Base-by-base conservation (phyloP, 2,113 vertebrate species). In the Oreochromis niloticus region DNA sequence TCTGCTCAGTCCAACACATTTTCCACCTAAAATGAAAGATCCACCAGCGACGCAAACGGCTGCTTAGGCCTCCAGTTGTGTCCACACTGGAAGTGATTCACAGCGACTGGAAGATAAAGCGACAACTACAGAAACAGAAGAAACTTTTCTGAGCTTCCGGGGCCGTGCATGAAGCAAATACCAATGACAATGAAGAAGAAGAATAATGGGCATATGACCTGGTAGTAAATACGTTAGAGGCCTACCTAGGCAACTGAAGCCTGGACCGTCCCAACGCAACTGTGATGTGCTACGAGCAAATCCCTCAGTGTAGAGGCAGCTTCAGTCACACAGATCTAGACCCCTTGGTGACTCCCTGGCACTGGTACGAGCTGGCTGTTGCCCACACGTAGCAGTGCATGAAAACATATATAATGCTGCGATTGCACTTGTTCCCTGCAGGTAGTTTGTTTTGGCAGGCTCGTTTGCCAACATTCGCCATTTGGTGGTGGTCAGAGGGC, bases 141-240 rank as follows among this genome's bases (percentile, higher is more conserved):
- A 68, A 68, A 68, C 36, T 6, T 68, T 41, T 41, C 4, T 41
- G n/a, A 68, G 36, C 63, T 68, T 68, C 7, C 63, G 41, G 12
- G 0, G 12, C 2, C 0, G 11, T 68, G 36, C 11, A 12, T 41
- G 63, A 68, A 1, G 63, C n/a, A 24, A 68, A 41, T 41, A 68
- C 36, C 36, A 14, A 9, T 68, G 36, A 0, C 4, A 13, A 8
- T 0, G 19, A 68, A 41, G 34, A 22, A 68, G 0, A 41, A 41
- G 14, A 0, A 24, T 41, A 9, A 3, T 14, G 6, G 17, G 17
- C 10, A n/a, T 4, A 39, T 66, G 10, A 36, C 0, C 61, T 66
- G 63, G 63, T 41, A 3, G 63, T 41, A 41, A 68, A 68, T 41
- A 68, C 1, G 41, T 68, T 68, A 39, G 63, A 68, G 36, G 41